Conservation (phyloP, 2,888 invertebrate genomes). For the Germaria angustata region DNA sequence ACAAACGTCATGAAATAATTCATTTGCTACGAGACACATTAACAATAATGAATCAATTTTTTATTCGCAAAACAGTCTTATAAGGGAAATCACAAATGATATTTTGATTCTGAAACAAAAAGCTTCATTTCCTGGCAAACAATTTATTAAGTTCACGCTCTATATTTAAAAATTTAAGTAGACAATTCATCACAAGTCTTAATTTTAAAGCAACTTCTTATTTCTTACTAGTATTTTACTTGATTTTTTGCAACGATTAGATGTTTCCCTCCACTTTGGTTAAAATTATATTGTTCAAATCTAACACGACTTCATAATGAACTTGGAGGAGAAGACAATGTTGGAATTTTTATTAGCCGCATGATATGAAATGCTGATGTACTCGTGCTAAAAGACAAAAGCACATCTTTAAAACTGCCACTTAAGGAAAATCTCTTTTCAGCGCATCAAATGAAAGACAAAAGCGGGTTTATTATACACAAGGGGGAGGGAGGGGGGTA, state of each 20-base stretch:
- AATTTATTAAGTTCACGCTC: not conserved
- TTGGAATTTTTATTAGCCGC: conserved; percentile 78
- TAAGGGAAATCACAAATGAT: too few species aligned
- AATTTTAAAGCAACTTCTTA: not conserved
- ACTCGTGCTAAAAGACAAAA: conserved; percentile 26
- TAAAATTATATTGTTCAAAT: conserved; percentile 32
- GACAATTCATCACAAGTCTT: not conserved
- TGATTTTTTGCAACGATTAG: not conserved
- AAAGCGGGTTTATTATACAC: not conserved
- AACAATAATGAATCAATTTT: too few species aligned
- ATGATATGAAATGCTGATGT: conserved; percentile 49
- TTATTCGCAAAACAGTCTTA: too few species aligned
- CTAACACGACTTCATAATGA: conserved; percentile 70
- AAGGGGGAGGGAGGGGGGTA: too few species aligned
- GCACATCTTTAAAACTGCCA: conserved; percentile 37
- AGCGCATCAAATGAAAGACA: not conserved
- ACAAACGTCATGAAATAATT: too few species aligned
- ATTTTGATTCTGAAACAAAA: too few species aligned
- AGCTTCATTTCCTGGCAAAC: not conserved
- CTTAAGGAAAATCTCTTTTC: conserved; percentile 48
- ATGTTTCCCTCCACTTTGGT: not conserved
- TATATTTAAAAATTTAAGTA: not conserved
- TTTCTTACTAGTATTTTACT: conserved; percentile 9
- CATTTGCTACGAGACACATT: too few species aligned
- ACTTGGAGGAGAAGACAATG: conserved; percentile 75